These are phyloP conservation scores for Dicranocentrus wangi DNA, from an alignment of 2,888 invertebrate species.

Conservation along the genomic window DNA sequence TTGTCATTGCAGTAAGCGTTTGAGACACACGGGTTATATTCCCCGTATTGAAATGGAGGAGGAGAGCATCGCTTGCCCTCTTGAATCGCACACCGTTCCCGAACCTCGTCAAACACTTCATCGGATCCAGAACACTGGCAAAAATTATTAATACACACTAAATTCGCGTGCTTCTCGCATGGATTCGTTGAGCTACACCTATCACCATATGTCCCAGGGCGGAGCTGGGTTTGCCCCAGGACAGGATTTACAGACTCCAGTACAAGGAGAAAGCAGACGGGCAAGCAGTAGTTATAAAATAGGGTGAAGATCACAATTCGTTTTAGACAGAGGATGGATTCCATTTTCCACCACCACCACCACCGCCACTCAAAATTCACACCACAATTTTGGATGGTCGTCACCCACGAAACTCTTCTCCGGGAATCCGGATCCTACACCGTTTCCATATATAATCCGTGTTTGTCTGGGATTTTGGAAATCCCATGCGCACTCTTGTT, in stretches of 20 bases:
- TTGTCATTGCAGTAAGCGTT: slow-evolving; percentile 60
- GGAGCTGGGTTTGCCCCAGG: slow-evolving; percentile 46
- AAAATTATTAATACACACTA: slow-evolving; percentile 62
- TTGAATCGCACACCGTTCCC: slow-evolving; percentile 65
- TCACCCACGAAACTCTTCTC: not conserved
- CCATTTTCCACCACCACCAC: slow-evolving; percentile 14
- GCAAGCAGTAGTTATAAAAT: not conserved
- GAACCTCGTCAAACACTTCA: slow-evolving; percentile 61
- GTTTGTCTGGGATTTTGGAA: slow-evolving; percentile 29
- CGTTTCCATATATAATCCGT: slow-evolving; percentile 30
- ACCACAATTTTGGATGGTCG: slow-evolving; percentile 1
- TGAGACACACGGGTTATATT: slow-evolving; percentile 66
- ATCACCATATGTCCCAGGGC: slow-evolving; percentile 62
- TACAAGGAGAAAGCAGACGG: slow-evolving; percentile 17
- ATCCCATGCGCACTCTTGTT: slow-evolving; percentile 29
- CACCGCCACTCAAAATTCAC: not conserved
- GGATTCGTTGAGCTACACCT: slow-evolving; percentile 56
- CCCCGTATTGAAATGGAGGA: slow-evolving; percentile 62
- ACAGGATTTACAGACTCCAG: not conserved
- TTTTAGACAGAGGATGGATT: slow-evolving; percentile 13
- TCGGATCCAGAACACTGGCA: slow-evolving; percentile 63
- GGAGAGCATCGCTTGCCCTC: slow-evolving; percentile 65
- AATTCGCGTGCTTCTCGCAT: slow-evolving; percentile 59
- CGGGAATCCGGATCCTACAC: slow-evolving; percentile 2
- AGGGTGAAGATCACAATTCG: slow-evolving; percentile 13